Base-by-base conservation (phyloP, 2,113 vertebrate species). In the Salvelinus fontinalis region DNA sequence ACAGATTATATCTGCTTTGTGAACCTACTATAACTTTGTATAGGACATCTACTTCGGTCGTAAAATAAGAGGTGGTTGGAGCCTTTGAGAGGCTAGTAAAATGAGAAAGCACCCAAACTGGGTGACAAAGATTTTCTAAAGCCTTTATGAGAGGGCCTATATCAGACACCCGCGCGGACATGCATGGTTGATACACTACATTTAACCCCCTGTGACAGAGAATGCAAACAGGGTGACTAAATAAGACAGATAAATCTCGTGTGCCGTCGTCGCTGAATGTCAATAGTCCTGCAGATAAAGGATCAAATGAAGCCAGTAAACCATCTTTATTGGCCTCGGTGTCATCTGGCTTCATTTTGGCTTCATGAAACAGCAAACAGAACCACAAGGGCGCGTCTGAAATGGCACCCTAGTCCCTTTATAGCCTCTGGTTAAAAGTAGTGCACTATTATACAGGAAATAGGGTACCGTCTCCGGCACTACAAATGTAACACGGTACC, bases 281-380 rank as follows among this genome's bases (percentile, higher is more conserved):
- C 65, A 71, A 67, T 48, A 73, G 62, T 16, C 70, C 60, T 16
- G 34, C 31, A 9, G 54, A 54, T 4, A 54, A 44, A 66, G 57
- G n/a, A 24, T 66, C 34, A 71, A 65, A 77, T 65, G 26, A 77
- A 77, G 70, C 34, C 48, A 51, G 75, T 71, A 77, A 77, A 71
- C 7, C 60, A 51, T 51, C 59, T 49, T 66, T 71, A 71, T 70
- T 44, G 54, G 67, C 22, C 29, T n/a, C 66, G 0, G 26, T 48
- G 31, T 70, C 75, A 76, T 70, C 67, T 70, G 67, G 75, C 54
- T 48, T 64, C 64, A 68, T 67, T 78, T 73, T 39, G 27, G 12
- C 57, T 66, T 44, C 29, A 60, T 11, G 16, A 54, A 73, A 62
- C 29, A 79, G n/a, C 44, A 54, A 9, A 70, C 54, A 68, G 26